These are phyloP conservation scores for Chaitophorus viminalis DNA, from an alignment of 2,888 invertebrate genomes.

Conservation along the genomic window DNA sequence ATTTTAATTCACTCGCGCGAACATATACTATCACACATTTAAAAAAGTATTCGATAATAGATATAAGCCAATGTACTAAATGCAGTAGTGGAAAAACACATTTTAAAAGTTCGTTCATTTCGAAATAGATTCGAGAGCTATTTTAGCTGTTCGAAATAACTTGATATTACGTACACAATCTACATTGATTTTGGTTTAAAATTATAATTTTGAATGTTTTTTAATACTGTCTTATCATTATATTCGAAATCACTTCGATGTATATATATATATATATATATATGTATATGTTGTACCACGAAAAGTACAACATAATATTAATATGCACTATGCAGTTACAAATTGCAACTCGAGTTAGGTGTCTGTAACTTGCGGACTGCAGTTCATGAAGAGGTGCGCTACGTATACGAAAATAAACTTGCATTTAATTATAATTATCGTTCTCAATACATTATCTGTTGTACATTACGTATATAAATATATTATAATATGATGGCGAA, in stretches of 20 bases:
- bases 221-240: background rate
- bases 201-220: slow-evolving; percentile 4
- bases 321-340: too few species aligned
- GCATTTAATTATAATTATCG: background rate
- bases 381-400: background rate
- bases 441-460: background rate
- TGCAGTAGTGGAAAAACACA: slow-evolving; percentile 6
- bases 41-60: background rate
- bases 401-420: slow-evolving; percentile 5
- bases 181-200: background rate
- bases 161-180: background rate
- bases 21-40: background rate
- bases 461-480: background rate
- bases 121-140: background rate
- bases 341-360: too few species aligned
- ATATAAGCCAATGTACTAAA: background rate
- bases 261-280: too few species aligned
- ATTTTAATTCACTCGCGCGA: background rate
- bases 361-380: too few species aligned
- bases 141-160: background rate
- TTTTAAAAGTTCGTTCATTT: slow-evolving; percentile 38
- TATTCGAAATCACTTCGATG: slow-evolving; percentile 1
- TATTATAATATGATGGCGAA: background rate
- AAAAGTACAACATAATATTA: too few species aligned
- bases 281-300: too few species aligned